phyloP scores from a whole-genome alignment of 2,888 invertebrate species.

The Patella caerulea region DNA sequence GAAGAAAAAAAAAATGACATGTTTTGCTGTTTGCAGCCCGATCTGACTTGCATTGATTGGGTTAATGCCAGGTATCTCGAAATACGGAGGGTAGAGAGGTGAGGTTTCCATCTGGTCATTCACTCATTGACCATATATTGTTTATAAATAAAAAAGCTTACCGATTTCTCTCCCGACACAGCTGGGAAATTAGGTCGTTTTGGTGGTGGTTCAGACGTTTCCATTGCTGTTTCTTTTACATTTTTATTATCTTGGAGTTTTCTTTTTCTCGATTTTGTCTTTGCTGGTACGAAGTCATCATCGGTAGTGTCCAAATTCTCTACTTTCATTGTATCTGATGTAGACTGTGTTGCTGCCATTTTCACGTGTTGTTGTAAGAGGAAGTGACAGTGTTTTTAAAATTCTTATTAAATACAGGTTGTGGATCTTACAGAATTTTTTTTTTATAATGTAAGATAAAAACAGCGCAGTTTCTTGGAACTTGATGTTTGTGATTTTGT shows the following conservation, averaged over 20 bases:
- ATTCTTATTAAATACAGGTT: not conserved
- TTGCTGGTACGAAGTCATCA: constrained; percentile 33
- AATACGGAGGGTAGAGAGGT: too few relatives aligned
- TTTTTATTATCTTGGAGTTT: constrained; percentile 34
- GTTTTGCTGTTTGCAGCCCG: too few relatives aligned
- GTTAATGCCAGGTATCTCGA: too few relatives aligned
- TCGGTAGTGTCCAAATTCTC: constrained; percentile 1
- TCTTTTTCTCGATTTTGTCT: constrained; percentile 47
- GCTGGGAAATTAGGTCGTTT: constrained; percentile 66
- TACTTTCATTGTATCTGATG: not conserved
- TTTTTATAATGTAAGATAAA: too few relatives aligned
- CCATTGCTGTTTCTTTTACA: constrained; percentile 36
- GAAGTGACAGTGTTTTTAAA: not conserved
- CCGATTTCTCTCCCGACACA: constrained; percentile 61
- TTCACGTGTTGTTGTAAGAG: constrained; percentile 32
- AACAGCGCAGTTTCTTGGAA: too few relatives aligned
- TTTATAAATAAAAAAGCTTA: constrained; percentile 18
- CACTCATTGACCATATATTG: too few relatives aligned
- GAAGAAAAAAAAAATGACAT: too few relatives aligned
- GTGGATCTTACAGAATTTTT: too few relatives aligned
- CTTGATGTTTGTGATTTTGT: too few relatives aligned
- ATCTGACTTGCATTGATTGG: too few relatives aligned
- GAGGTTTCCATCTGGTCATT: too few relatives aligned
- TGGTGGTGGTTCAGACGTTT: constrained; percentile 44
- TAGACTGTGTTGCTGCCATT: constrained; percentile 26